These are phyloP conservation scores for Gymnothorax javanicus DNA, from an alignment of 2,797 vertebrate genomes.

Conservation along the genomic window DNA sequence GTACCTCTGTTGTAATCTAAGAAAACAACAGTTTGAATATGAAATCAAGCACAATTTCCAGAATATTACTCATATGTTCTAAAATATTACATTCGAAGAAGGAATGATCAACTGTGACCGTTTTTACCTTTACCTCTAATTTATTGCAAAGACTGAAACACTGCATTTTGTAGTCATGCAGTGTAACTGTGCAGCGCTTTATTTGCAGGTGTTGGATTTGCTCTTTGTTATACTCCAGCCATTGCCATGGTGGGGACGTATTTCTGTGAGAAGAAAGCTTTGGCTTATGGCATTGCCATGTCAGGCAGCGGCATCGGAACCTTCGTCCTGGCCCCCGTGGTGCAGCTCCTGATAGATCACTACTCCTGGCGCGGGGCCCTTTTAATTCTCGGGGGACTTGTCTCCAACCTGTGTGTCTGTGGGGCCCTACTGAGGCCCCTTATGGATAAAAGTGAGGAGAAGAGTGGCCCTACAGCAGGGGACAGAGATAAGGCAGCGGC, in stretches of 20 bases:
- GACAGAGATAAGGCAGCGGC: conserved; percentile 48
- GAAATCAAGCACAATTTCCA: no score
- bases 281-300: conserved; percentile 91
- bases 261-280: conserved; percentile 88
- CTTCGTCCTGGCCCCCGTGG: conserved; percentile 87
- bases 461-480: conserved; percentile 51
- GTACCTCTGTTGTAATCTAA: no score
- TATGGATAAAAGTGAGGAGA: conserved; percentile 55
- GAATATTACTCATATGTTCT: no score
- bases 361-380: conserved; percentile 94
- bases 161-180: no score
- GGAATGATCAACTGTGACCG: no score
- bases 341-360: conserved; percentile 87
- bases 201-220: conserved; percentile 88
- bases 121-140: no score
- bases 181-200: neutral
- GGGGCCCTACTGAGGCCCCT: conserved; percentile 90
- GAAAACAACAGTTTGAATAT: no score
- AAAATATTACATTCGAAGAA: no score
- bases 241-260: conserved; percentile 93
- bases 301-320: conserved; percentile 94
- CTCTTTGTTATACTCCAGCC: conserved; percentile 90
- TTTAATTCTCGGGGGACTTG: conserved; percentile 89
- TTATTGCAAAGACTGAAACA: no score
- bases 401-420: conserved; percentile 91